These are phyloP conservation scores for Silurus glanis DNA, from an alignment of 2,113 vertebrate species.

Conservation along the genomic window DNA sequence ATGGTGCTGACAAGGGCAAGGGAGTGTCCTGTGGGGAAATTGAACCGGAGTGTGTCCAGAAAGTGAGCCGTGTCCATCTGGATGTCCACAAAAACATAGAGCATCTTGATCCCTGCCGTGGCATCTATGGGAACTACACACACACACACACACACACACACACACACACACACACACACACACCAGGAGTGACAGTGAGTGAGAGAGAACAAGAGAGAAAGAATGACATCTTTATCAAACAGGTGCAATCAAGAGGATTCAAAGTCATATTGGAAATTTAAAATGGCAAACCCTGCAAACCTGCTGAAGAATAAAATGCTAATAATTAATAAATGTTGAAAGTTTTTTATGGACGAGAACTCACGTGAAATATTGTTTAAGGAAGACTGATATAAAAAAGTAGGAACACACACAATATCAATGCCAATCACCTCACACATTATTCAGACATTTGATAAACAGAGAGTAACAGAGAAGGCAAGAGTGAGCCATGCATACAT, in stretches of 20 bases:
- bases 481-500: not conserved
- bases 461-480: not conserved
- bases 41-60: constrained; percentile 88
- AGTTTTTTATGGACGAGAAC: not conserved
- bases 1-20: constrained; percentile 96
- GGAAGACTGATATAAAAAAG: constrained; percentile 53
- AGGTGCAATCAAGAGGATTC: not conserved
- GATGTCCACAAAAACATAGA: constrained; percentile 98
- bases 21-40: constrained; percentile 76
- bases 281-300: not conserved
- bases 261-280: not conserved
- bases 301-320: not conserved
- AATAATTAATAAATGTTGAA: not conserved
- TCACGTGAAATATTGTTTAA: constrained; percentile 16
- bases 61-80: constrained; percentile 92
- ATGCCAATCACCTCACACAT: constrained; percentile 71
- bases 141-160: constrained; percentile 23
- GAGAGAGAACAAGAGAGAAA: constrained; percentile 12
- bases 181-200: constrained; percentile 51
- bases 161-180: not conserved
- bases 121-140: constrained; percentile 88
- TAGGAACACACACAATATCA: constrained; percentile 64
- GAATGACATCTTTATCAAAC: constrained; percentile 1
- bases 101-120: constrained; percentile 85
- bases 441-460: constrained; percentile 59